These are phyloP conservation scores for Drosophila vallismaia DNA, from an alignment of 2,888 invertebrate genomes.

Conservation along the genomic window DNA sequence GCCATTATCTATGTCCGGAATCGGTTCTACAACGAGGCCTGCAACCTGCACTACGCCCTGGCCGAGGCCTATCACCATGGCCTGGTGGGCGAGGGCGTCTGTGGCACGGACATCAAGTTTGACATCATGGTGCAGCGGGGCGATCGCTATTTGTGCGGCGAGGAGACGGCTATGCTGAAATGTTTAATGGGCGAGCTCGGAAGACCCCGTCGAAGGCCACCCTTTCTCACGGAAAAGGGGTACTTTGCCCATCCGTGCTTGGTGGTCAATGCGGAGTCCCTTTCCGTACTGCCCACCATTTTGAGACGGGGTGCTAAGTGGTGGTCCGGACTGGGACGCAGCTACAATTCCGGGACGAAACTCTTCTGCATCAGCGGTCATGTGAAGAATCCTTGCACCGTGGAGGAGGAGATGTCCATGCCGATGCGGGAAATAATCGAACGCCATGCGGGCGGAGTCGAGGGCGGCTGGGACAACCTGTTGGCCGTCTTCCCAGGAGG, in stretches of 20 bases:
- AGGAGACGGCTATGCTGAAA: slow-evolving; percentile 98
- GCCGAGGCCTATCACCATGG: slow-evolving; percentile 98
- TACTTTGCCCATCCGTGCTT: slow-evolving; percentile 99
- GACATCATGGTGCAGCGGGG: slow-evolving; percentile 98
- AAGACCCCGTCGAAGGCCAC: slow-evolving; percentile 98
- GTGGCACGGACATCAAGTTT: slow-evolving; percentile 97
- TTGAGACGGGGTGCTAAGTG: slow-evolving; percentile 96
- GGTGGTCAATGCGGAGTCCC: slow-evolving; percentile 98
- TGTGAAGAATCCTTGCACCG: slow-evolving; percentile 98
- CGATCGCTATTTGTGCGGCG: slow-evolving; percentile 99
- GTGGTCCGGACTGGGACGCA: slow-evolving; percentile 97
- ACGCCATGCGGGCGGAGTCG: slow-evolving; percentile 96
- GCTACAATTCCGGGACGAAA: slow-evolving; percentile 97
- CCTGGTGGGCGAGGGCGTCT: slow-evolving; percentile 95
- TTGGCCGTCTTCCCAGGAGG: slow-evolving; percentile 98
- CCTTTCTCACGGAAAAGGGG: slow-evolving; percentile 99
- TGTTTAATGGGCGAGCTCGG: slow-evolving; percentile 98
- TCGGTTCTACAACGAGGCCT: slow-evolving; percentile 99
- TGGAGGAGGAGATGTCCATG: slow-evolving; percentile 99
- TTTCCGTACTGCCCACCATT: slow-evolving; percentile 96
- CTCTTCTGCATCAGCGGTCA: slow-evolving; percentile 98
- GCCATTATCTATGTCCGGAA: slow-evolving; percentile 99
- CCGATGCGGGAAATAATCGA: slow-evolving; percentile 97
- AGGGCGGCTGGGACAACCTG: slow-evolving; percentile 99
- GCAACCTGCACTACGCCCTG: slow-evolving; percentile 97